Conservation (phyloP, 1,140 invertebrate genomes). For the Megathymus violae region DNA sequence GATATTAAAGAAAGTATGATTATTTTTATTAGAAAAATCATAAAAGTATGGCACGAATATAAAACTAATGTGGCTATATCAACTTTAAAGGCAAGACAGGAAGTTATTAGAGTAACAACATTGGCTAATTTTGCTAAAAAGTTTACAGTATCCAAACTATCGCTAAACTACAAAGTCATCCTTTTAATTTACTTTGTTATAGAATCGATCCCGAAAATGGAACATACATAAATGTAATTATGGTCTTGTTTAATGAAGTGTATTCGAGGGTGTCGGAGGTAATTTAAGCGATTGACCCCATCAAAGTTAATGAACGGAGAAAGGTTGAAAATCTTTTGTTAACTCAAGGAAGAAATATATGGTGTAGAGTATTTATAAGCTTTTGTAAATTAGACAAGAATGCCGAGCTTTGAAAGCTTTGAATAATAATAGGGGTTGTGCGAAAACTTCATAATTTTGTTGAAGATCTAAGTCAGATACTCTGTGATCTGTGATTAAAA, state of each 20-base stretch:
- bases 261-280: slow-evolving; percentile 21
- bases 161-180: not conserved
- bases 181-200: not conserved
- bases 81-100: not conserved
- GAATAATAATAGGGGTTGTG: not conserved
- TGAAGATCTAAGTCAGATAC: no score
- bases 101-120: not conserved
- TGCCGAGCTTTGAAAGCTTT: not conserved
- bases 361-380: not conserved
- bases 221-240: slow-evolving; percentile 14
- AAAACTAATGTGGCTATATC: not conserved
- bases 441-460: no score
- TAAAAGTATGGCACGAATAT: no score
- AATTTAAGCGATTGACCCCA: slow-evolving; percentile 34
- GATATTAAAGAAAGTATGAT: no score
- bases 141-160: not conserved
- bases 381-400: not conserved
- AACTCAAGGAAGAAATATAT: slow-evolving; percentile 21
- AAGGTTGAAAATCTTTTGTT: slow-evolving; percentile 33
- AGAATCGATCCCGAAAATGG: not conserved
- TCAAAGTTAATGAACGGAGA: slow-evolving; percentile 33
- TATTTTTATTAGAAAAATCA: no score
- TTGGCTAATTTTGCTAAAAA: not conserved
- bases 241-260: slow-evolving; percentile 31
- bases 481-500: no score